phyloP scores from a whole-genome alignment of 2,113 vertebrate genomes.

The Greenwoodochromis staneri region DNA sequence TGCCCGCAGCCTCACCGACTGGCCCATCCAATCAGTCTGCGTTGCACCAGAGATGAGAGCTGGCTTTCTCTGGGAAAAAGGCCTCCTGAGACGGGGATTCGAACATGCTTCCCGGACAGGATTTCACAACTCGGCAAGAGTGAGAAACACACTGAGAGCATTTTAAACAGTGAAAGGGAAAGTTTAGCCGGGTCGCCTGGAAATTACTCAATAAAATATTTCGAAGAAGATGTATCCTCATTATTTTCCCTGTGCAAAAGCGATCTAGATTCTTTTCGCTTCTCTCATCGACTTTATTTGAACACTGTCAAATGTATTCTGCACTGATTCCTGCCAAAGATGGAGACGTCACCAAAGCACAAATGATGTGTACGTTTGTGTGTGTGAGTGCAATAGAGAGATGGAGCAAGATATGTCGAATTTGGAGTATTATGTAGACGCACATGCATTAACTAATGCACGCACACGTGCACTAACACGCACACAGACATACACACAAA shows the following conservation, averaged over 20 bases:
- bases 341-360: background rate
- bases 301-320: background rate
- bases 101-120: background rate
- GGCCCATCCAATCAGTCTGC: background rate
- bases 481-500: background rate
- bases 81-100: slow-evolving; percentile 11
- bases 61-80: slow-evolving; percentile 22
- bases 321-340: background rate
- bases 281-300: background rate
- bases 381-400: background rate
- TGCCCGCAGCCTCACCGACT: background rate
- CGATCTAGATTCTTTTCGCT: background rate
- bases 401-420: background rate
- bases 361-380: background rate
- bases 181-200: background rate
- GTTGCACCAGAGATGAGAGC: slow-evolving; percentile 24
- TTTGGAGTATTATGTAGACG: background rate
- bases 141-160: background rate
- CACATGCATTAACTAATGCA: slow-evolving; percentile 39
- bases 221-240: background rate
- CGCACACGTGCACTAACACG: background rate
- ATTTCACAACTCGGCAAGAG: slow-evolving; percentile 31
- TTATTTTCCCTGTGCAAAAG: background rate
- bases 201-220: background rate
- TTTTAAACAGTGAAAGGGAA: background rate